Base-by-base conservation (phyloP, 2,888 invertebrate species). In the Brachycybe producta region DNA sequence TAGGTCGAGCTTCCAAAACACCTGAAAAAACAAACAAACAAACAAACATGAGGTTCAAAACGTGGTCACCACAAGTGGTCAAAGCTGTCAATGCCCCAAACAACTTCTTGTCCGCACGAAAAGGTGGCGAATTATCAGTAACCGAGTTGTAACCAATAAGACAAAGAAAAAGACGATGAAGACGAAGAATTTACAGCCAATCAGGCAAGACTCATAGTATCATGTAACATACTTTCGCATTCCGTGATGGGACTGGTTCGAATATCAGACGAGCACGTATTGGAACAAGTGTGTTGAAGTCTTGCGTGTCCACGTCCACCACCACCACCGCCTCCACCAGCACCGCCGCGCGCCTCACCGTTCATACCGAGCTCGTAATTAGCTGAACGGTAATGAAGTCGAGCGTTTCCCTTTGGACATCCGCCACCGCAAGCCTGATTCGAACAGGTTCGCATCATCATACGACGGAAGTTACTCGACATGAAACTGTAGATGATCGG, bases 401-500 rank as follows among this genome's bases (percentile, higher is more conserved):
- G 28, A 8, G 24, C 24, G 11, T 19, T 15, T 19, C 27, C 23
- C n/a, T 39, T 32, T 27, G 40, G 45, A 24, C 45, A 43, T 8
- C 19, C 47, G 11, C 24, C 15, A 5, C 23, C 39, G 30, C 53
- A 53, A 19, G 50, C 11, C 27, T 45, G 43, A 24, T 44, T 28
- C 15, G 51, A 23, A 28, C 53, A 53, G 2, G 51, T 32, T 7
- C 51, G 45, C 35, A 53, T 26, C 43, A 53, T 51, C 41, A 53
- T 41, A 7, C 55, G 53, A 5, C 61, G 57, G 54, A 63, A 63
- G 48, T 61, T 63, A 44, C 58, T 58, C 30, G 62, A 63, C 63
- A 63, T 63, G 53, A 62, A 59, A 21, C 61, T 60, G 56, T 63
- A 63, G 46, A 63, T 59, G 49, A 63, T 55, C 26, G 63, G 59